A percentile compares a stretch with the other conserved stretches of the same genome.
These are phyloP conservation scores for Aporophyla nigra DNA, from an alignment of 2,888 invertebrate genomes.

Conservation along the genomic window DNA sequence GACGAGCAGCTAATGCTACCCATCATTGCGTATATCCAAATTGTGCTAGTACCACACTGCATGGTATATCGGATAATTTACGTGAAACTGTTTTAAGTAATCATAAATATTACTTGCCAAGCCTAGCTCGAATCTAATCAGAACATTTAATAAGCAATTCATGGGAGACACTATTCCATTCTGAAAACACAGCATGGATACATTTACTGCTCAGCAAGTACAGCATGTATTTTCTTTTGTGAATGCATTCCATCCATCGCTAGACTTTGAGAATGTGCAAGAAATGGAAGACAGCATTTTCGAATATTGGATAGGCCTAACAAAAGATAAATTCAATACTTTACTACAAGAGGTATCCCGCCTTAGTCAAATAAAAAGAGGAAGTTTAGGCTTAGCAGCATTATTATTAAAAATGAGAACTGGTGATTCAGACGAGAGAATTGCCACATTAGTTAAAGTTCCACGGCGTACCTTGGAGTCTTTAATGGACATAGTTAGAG, in stretches of 20 bases:
- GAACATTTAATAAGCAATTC: slow-evolving; percentile 5
- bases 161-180: not conserved
- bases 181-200: not conserved
- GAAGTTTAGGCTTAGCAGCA: not conserved
- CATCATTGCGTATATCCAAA: not conserved
- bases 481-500: too few relatives aligned
- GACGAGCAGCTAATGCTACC: slow-evolving; percentile 14
- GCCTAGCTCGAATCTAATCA: not conserved
- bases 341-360: not conserved
- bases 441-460: not conserved
- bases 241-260: not conserved
- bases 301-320: not conserved
- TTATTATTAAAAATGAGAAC: not conserved
- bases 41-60: slow-evolving; percentile 5
- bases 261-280: slow-evolving; percentile 7
- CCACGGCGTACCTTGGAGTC: not conserved
- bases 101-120: slow-evolving; percentile 18
- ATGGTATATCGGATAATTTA: slow-evolving; percentile 1
- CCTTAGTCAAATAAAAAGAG: not conserved
- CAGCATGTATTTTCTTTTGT: slow-evolving; percentile 12
- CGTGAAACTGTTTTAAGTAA: not conserved
- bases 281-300: slow-evolving; percentile 2
- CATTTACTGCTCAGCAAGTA: slow-evolving; percentile 2
- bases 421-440: not conserved
- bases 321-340: not conserved